Evolutionary conservation across 2,888 invertebrate species (phyloP).

Genomic region (Silvanus unidentatus): DNA sequence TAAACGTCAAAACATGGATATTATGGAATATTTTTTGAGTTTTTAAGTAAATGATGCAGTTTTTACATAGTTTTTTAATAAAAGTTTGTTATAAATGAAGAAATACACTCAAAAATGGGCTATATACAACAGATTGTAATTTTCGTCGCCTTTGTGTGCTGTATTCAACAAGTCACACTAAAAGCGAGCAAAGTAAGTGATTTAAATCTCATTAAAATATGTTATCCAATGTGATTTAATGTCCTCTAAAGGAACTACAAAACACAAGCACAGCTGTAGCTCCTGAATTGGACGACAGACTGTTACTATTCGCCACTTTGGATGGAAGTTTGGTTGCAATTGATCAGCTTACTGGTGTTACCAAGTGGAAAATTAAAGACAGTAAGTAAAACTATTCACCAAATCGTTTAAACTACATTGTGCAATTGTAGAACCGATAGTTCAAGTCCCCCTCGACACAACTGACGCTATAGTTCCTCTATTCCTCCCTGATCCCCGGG

Average conservation of each 20-base stretch:
- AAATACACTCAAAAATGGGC: too few species aligned
- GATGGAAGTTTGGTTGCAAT: slow-evolving; percentile 91
- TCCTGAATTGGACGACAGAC: slow-evolving; percentile 61
- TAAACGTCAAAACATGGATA: too few species aligned
- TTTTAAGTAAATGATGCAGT: too few species aligned
- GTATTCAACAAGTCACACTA: too few species aligned
- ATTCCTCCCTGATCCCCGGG: slow-evolving; percentile 92
- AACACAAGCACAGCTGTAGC: slow-evolving; percentile 50
- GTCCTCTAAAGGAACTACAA: not conserved
- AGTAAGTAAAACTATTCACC: slow-evolving; percentile 52
- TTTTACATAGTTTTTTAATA: too few species aligned
- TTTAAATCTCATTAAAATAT: too few species aligned
- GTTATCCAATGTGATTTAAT: too few species aligned
- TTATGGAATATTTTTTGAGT: too few species aligned
- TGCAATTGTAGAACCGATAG: slow-evolving; percentile 72
- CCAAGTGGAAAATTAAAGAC: slow-evolving; percentile 88
- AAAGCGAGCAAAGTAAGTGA: too few species aligned
- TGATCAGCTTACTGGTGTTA: slow-evolving; percentile 74
- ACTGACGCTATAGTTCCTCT: slow-evolving; percentile 58
- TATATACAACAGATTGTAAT: too few species aligned
- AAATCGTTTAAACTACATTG: not conserved
- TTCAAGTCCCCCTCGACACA: slow-evolving; percentile 70
- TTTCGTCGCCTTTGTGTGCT: too few species aligned
- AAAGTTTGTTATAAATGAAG: too few species aligned
- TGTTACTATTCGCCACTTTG: slow-evolving; percentile 84